phyloP scores from a whole-genome alignment of 2,888 invertebrate species.

The Ophioninae sp. region DNA sequence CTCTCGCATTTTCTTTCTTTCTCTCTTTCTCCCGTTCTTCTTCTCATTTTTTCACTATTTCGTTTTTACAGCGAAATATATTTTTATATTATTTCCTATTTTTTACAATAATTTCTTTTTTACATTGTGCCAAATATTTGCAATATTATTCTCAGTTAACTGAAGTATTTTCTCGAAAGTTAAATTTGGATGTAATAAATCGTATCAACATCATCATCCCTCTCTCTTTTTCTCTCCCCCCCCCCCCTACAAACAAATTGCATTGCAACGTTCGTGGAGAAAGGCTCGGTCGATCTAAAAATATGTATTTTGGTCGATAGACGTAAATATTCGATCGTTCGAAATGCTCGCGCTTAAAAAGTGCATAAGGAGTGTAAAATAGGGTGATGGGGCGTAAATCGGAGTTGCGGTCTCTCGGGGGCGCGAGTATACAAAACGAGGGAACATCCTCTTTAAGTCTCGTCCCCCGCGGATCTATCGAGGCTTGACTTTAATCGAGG shows the following conservation, averaged over 20 bases:
- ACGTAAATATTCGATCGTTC: background rate
- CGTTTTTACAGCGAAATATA: no score
- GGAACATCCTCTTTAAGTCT: constrained; percentile 62
- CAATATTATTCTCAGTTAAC: no score
- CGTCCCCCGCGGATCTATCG: constrained; percentile 58
- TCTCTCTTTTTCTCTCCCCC: background rate
- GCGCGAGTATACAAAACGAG: constrained; percentile 43
- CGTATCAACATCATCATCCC: background rate
- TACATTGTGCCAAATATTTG: no score
- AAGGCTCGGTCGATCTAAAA: background rate
- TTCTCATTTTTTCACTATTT: no score
- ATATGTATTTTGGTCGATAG: constrained; percentile 2
- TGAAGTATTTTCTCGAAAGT: no score
- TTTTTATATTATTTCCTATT: no score
- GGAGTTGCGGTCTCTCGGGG: constrained; percentile 34
- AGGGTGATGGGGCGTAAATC: background rate
- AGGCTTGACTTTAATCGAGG: constrained; percentile 60
- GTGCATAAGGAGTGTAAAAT: background rate
- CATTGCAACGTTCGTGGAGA: background rate
- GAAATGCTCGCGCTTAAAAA: background rate
- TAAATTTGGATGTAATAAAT: no score
- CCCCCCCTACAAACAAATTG: background rate
- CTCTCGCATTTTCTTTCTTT: no score
- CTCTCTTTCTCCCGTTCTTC: no score
- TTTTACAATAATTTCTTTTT: no score